Percentiles rank a stretch among this genome's conserved stretches.
Conservation (phyloP, 2,797 vertebrate genomes). For the Lagorchestes hirsutus region DNA sequence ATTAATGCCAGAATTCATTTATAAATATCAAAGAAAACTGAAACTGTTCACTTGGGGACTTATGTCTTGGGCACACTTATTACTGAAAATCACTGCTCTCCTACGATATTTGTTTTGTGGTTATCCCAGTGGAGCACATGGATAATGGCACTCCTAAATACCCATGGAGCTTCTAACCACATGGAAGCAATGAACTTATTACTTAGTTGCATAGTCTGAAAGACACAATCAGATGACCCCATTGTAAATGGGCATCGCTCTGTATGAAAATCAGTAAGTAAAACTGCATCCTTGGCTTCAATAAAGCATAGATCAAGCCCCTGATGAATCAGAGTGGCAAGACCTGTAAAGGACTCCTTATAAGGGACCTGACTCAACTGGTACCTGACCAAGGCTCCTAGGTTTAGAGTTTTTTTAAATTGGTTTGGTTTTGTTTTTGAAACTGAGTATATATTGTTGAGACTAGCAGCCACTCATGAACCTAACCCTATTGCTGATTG, state of each 20-base stretch:
- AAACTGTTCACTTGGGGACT: not conserved
- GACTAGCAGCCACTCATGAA: not conserved
- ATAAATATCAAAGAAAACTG: not conserved
- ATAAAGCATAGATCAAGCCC: not conserved
- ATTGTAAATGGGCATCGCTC: not conserved
- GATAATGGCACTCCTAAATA: not conserved
- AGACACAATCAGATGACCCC: not conserved
- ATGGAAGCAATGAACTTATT: not conserved
- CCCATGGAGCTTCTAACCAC: not conserved
- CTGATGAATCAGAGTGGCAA: not conserved
- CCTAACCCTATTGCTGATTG: not conserved
- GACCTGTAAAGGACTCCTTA: not conserved
- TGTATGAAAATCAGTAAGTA: not conserved
- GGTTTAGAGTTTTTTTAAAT: not conserved
- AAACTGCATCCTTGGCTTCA: not conserved
- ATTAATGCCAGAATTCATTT: not conserved
- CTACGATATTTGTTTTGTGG: not conserved
- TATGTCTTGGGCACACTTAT: not conserved
- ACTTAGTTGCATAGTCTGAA: not conserved
- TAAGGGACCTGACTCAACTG: not conserved
- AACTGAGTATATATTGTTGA: not conserved
- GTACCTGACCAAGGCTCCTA: not conserved
- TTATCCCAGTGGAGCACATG: not conserved
- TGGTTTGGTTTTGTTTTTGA: not conserved
- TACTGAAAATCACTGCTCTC: not conserved